phyloP scores from a whole-genome alignment of 1,140 invertebrate species.

The Trissolcus basalis region DNA sequence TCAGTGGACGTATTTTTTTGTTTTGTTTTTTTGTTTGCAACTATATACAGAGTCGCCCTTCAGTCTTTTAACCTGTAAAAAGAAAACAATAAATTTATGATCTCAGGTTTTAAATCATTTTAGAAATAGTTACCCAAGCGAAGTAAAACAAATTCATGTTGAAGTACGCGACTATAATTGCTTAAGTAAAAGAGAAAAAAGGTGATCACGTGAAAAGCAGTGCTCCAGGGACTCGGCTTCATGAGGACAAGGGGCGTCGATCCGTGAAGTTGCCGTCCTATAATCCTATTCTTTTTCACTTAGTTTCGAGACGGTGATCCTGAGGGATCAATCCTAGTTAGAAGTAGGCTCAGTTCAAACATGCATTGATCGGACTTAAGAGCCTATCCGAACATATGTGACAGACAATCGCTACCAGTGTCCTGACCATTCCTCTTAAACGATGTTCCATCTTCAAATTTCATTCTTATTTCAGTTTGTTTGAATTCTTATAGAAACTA shows the following conservation, averaged over 20 bases:
- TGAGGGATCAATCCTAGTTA: constrained; percentile 45
- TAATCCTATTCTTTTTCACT: constrained; percentile 61
- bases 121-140: not conserved
- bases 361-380: constrained; percentile 54
- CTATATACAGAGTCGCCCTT: no score
- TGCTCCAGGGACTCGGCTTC: constrained; percentile 48
- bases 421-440: not conserved
- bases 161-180: not conserved
- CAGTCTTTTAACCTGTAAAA: no score
- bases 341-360: constrained; percentile 43
- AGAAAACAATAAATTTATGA: no score
- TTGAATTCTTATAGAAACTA: no score
- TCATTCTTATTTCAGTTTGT: not conserved
- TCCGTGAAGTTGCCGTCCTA: constrained; percentile 60
- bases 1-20: no score
- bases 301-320: constrained; percentile 56
- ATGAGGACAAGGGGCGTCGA: constrained; percentile 48
- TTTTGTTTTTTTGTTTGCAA: no score
- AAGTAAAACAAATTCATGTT: not conserved
- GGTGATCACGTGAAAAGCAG: constrained; percentile 39
- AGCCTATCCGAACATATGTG: constrained; percentile 56
- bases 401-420: constrained; percentile 40
- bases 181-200: constrained; percentile 18
- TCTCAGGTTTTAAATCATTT: not conserved
- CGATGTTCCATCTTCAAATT: not conserved